Evolutionary conservation across 2,113 vertebrate genomes (phyloP), one percentile per base, ranked within the genome.

Genomic region (Salvator merianae): DNA sequence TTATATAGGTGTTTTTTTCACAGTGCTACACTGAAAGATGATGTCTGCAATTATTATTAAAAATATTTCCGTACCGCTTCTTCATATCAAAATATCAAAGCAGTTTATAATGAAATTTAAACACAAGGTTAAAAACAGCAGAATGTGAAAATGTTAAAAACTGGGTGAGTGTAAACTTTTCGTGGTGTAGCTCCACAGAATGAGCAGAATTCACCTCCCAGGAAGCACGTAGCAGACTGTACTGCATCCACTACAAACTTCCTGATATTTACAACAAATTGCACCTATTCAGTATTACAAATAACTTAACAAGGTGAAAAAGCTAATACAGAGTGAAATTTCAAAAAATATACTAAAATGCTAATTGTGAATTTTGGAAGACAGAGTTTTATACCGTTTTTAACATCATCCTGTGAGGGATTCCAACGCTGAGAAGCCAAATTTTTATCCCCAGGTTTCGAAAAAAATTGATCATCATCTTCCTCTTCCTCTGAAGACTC

Each of bases 401-500:
- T 62, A 90, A 71, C 71, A 43, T 34, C 65, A 43, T 81, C 84
- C 84, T 90, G 69, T 79, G 83, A 87, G 79, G 59, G n/a, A 74
- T 4, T 63, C 8, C 7, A 6, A 7, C 83, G 66, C 82, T 86
- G 47, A 68, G 1, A 50, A 77, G 65, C 0, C 77, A 73, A 79
- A 40, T 71, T 84, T 88, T 91, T 89, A 68, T 87, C 71, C 76
- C 7, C 28, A 75, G 32, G 32, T 82, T 72, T 71, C 65, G 84
- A 63, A 82, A 65, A 71, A 55, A 66, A 74, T 63, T 62, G 82
- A 81, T 13, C 65, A 62, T 28, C 0, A 4, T 20, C 74, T 24
- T 95, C 82, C 13, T 59, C 68, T 26, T 7, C 1, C 38, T 90
- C 83, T 82, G 86, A 88, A 84, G 93, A 85, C 85, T 94, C 91